Evolutionary conservation across 2,113 vertebrate species (phyloP).

Genomic region (Etheostoma cragini): DNA sequence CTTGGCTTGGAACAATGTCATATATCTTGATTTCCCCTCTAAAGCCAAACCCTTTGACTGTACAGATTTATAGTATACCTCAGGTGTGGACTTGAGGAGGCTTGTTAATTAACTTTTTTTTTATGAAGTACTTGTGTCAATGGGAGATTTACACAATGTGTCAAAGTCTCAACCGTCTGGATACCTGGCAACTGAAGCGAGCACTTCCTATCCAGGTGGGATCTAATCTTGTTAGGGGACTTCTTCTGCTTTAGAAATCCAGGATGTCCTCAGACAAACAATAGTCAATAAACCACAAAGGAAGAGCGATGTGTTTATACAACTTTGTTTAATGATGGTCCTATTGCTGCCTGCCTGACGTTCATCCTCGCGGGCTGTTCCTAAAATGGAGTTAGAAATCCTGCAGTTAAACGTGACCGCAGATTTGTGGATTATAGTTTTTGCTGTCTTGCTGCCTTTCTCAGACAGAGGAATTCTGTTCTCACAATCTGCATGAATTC

Average conservation of each 20-base stretch:
- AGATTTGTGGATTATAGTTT: conserved; percentile 58
- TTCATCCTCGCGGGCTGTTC: conserved; percentile 51
- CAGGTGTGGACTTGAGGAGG: conserved; percentile 58
- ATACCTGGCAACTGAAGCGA: conserved; percentile 74
- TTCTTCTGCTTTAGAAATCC: conserved; percentile 80
- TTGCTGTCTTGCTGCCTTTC: conserved; percentile 37
- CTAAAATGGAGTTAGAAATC: conserved; percentile 60
- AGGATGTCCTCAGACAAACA: conserved; percentile 78
- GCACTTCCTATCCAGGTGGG: conserved; percentile 81
- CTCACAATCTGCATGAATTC: conserved; percentile 67
- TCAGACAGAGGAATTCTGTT: conserved; percentile 50
- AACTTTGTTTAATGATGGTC: conserved; percentile 75
- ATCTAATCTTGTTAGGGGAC: conserved; percentile 80
- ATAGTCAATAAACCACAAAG: conserved; percentile 81
- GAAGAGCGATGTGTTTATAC: conserved; percentile 76
- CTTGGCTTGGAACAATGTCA: conserved; percentile 30
- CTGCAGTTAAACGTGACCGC: conserved; percentile 33
- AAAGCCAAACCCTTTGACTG: conserved; percentile 23
- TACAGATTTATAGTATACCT: conserved; percentile 47
- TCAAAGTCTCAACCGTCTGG: conserved; percentile 61
- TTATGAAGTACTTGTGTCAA: conserved; percentile 71
- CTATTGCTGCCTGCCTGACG: conserved; percentile 58
- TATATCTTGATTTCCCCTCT: conserved; percentile 42
- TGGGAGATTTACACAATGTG: conserved; percentile 73
- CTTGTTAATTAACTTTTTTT: conserved; percentile 68